Conservation (phyloP, 2,888 invertebrate species). For the Chorisops tibialis region DNA sequence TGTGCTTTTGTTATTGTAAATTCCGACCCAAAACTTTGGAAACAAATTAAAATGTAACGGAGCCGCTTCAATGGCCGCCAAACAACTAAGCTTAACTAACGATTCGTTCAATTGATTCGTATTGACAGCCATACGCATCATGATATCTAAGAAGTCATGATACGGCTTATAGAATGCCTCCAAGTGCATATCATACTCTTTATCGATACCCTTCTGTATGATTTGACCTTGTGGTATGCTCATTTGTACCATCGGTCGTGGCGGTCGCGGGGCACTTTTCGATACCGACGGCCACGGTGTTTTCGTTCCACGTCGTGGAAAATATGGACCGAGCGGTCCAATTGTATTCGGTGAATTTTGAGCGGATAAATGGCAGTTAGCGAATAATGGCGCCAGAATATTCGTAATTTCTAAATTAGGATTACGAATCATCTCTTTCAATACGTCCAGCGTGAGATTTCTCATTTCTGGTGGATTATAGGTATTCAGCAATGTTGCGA, state of each 20-base stretch:
- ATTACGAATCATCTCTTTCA: constrained; percentile 50
- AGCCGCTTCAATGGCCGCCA: constrained; percentile 88
- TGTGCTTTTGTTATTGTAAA: constrained; percentile 60
- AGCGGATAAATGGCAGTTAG: constrained; percentile 77
- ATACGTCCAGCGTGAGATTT: constrained; percentile 69
- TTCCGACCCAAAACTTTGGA: constrained; percentile 89
- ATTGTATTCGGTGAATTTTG: constrained; percentile 67
- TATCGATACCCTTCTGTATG: constrained; percentile 64
- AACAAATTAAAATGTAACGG: constrained; percentile 85
- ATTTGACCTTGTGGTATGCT: constrained; percentile 73
- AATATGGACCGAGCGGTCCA: constrained; percentile 71
- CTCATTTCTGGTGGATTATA: constrained; percentile 85
- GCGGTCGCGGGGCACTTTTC: constrained; percentile 67
- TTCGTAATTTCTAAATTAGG: constrained; percentile 57
- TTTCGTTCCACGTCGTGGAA: constrained; percentile 66
- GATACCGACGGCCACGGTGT: constrained; percentile 56
- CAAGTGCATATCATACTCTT: constrained; percentile 71
- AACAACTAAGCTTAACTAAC: constrained; percentile 79
- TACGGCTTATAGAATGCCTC: constrained; percentile 81
- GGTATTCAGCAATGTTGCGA: constrained; percentile 83
- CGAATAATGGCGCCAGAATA: constrained; percentile 78
- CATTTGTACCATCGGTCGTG: constrained; percentile 79
- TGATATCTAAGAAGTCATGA: constrained; percentile 81
- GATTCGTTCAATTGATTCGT: constrained; percentile 83
- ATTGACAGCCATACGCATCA: constrained; percentile 83